phyloP scores from a whole-genome alignment of 2,888 invertebrate species.

The Andrena haemorrhoa region DNA sequence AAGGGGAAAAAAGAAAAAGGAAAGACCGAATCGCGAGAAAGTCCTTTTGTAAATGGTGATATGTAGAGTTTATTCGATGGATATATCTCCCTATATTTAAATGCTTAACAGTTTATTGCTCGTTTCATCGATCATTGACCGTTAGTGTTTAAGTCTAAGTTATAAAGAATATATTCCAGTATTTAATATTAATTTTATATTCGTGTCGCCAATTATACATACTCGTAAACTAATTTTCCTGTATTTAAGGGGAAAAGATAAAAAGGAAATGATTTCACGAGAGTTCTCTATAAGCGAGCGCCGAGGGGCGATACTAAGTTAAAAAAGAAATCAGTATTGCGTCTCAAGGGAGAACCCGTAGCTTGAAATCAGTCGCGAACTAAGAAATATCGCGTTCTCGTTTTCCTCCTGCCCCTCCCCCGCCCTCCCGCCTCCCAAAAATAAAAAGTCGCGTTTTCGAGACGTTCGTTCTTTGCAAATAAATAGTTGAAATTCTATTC shows the following conservation, averaged over 20 bases:
- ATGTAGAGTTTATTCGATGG: constrained; percentile 57
- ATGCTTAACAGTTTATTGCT: constrained; percentile 66
- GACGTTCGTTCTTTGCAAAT: constrained; percentile 38
- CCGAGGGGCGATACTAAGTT: constrained; percentile 38
- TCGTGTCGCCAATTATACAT: constrained; percentile 68
- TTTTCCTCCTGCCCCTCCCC: constrained; percentile 5
- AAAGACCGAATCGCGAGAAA: constrained; percentile 45
- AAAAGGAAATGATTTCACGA: constrained; percentile 17
- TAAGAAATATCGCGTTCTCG: constrained; percentile 34
- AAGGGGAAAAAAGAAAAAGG: constrained; percentile 7
- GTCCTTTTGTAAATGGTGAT: constrained; percentile 67
- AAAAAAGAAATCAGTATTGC: constrained; percentile 42
- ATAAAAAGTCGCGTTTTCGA: constrained; percentile 40
- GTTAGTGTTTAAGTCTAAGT: constrained; percentile 71
- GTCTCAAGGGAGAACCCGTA: constrained; percentile 26
- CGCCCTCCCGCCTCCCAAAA: no score
- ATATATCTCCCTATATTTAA: constrained; percentile 65
- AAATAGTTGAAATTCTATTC: constrained; percentile 58
- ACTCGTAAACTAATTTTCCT: constrained; percentile 50
- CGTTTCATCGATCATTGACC: constrained; percentile 69
- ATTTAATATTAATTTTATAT: constrained; percentile 73
- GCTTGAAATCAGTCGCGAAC: constrained; percentile 29
- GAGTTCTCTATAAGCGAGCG: constrained; percentile 39
- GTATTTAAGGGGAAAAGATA: constrained; percentile 28
- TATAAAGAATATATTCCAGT: constrained; percentile 69